Evolutionary conservation across 2,113 vertebrate genomes (phyloP), one percentile per base, ranked within the genome.

Genomic region (Vulpes vulpes): DNA sequence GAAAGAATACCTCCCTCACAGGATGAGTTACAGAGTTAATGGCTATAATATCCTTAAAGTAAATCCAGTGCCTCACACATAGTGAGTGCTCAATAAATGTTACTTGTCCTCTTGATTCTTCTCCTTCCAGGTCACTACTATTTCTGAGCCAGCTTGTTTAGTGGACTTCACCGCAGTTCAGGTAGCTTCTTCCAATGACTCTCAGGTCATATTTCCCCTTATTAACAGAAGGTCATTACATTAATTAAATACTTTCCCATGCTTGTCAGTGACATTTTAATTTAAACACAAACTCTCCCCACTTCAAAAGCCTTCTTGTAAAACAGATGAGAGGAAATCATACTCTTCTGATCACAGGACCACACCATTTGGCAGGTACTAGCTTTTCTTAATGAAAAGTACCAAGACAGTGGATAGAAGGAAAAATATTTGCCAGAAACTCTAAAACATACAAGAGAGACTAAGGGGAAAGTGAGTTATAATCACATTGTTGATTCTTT

Each of bases 181-280:
- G 71, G 14, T 95, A 97, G 96, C n/a, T 90, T 97, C 96, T 59
- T 97, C 82, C 95, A 69, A 71, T 35, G 93, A 62, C 38, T 89
- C 89, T 89, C 64, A 95, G 86, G 64, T 92, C 71, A 84, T 82
- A 98, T 96, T 97, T 89, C 32, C 64, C 57, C 76, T 96, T 96
- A 92, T 96, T 97, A 97, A 95, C 84, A 95, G 91, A 60, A 97
- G 95, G 93, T 97, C 97, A 96, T 98, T 97, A 97, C 84, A 96
- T 93, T 98, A 98, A 98, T 98, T 98, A 98, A 98, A 97, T 94
- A 97, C 81, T 97, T 97, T 93, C 64, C 90, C 94, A 97, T 94
- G 91, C 92, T 97, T 97, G 94, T 97, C 96, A 93, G 49, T 97
- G 87, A 97, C 86, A 97, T 90, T 92, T 98, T 98, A 95, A 97